These are phyloP conservation scores for Lucifuga dentata DNA, from an alignment of 2,113 vertebrate genomes.

Conservation along the genomic window DNA sequence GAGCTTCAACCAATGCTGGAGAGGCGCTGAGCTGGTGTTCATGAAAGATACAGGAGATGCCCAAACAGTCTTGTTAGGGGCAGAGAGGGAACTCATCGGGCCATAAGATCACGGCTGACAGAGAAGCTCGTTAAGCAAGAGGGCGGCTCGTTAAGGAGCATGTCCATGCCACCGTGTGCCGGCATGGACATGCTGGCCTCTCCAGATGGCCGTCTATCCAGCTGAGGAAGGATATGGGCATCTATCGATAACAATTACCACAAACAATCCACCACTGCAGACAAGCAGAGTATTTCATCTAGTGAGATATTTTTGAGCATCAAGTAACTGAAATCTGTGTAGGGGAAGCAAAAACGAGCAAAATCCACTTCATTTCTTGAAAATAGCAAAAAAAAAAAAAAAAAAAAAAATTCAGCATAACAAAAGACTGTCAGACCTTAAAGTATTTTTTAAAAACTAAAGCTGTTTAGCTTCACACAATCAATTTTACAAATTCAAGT, in stretches of 20 bases:
- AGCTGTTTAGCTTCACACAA: too few species aligned
- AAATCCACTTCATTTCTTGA: too few species aligned
- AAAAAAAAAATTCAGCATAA: too few species aligned
- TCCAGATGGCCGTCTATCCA: slow-evolving; percentile 60
- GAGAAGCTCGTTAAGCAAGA: slow-evolving; percentile 69
- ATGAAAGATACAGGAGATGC: slow-evolving; percentile 43
- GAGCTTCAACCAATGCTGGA: slow-evolving; percentile 35
- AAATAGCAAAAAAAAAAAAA: too few species aligned
- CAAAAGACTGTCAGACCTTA: too few species aligned
- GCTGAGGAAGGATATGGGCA: slow-evolving; percentile 26
- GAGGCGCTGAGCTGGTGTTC: slow-evolving; percentile 44
- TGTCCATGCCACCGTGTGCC: slow-evolving; percentile 37
- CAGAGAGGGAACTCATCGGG: slow-evolving; percentile 59
- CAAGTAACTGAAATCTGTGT: too few species aligned
- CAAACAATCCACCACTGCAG: too few species aligned
- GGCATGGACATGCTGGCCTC: slow-evolving; percentile 40
- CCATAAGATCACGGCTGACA: slow-evolving; percentile 68
- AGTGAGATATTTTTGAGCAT: too few species aligned
- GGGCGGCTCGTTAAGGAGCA: slow-evolving; percentile 68
- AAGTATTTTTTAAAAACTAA: too few species aligned
- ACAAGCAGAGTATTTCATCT: too few species aligned
- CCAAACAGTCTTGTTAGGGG: slow-evolving; percentile 66
- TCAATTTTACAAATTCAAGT: too few species aligned
- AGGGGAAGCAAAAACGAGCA: too few species aligned
- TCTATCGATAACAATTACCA: slow-evolving; percentile 28